These are phyloP conservation scores for Brachyrhaphis roseni DNA, from an alignment of 2,797 vertebrate species.

Conservation along the genomic window DNA sequence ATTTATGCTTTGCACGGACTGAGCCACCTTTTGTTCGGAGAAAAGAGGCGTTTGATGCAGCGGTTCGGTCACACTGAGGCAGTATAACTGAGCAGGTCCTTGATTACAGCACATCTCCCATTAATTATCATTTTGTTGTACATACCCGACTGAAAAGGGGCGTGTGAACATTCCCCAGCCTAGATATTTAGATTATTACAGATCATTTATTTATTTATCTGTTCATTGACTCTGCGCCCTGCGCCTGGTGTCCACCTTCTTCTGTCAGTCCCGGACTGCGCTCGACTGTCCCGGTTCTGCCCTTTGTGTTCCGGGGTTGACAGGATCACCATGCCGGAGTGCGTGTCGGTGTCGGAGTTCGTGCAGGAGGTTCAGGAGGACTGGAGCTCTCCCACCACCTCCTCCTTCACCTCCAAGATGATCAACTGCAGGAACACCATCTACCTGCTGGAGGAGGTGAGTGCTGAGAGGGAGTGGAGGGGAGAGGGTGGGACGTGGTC, in stretches of 20 bases:
- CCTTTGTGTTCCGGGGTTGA: not conserved
- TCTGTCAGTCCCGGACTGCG: constrained; percentile 26
- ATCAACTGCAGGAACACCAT: constrained; percentile 72
- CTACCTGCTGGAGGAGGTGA: constrained; percentile 75
- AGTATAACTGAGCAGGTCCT: constrained; percentile 27
- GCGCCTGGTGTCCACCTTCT: constrained; percentile 6
- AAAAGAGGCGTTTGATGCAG: constrained; percentile 52
- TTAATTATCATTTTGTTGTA: not conserved
- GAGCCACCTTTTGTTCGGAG: constrained; percentile 57
- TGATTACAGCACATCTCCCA: constrained; percentile 6
- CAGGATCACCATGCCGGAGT: constrained; percentile 65
- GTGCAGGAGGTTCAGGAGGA: constrained; percentile 74
- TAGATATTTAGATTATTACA: not conserved
- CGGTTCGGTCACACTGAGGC: constrained; percentile 45
- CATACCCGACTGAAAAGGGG: not conserved
- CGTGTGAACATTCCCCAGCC: not conserved
- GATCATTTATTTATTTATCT: not conserved
- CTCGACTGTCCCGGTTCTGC: constrained; percentile 10
- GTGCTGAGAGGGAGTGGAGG: constrained; percentile 10
- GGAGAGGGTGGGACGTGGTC: not conserved
- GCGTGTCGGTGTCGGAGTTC: constrained; percentile 74
- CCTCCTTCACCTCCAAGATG: constrained; percentile 77
- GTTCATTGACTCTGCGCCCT: constrained; percentile 4
- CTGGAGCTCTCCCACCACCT: constrained; percentile 78
- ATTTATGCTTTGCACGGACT: constrained; percentile 20